These are phyloP conservation scores for Probosciger aterrimus DNA, from an alignment of 2,113 vertebrate genomes.

Conservation along the genomic window DNA sequence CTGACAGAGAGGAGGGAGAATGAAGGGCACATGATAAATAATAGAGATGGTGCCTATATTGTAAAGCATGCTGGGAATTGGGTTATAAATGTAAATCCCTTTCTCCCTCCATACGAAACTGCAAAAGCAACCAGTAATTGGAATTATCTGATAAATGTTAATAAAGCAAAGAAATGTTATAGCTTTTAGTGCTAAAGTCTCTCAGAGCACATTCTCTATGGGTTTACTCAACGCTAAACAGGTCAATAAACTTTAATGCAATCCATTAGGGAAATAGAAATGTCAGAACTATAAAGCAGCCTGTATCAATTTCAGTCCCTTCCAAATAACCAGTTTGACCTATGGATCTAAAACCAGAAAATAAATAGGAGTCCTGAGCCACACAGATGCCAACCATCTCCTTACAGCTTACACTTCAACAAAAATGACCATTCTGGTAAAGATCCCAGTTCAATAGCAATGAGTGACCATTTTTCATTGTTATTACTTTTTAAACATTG, in stretches of 20 bases:
- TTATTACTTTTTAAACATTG: neutral
- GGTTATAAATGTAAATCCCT: slow-evolving; percentile 16
- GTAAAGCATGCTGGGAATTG: slow-evolving; percentile 13
- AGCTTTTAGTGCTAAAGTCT: neutral
- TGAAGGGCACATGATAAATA: neutral
- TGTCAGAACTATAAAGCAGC: slow-evolving; percentile 34
- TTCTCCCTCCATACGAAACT: neutral
- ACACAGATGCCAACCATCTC: neutral
- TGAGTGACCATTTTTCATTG: neutral
- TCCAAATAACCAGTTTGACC: slow-evolving; percentile 29
- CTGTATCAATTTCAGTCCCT: slow-evolving; percentile 18
- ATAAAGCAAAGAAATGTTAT: neutral
- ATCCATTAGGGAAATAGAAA: slow-evolving; percentile 31
- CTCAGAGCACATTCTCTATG: neutral
- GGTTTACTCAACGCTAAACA: neutral
- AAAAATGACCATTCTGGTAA: neutral
- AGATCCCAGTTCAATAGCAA: neutral
- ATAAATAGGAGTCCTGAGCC: neutral
- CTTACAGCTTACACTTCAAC: neutral
- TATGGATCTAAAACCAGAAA: neutral
- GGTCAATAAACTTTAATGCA: slow-evolving; percentile 26
- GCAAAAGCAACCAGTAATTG: slow-evolving; percentile 39
- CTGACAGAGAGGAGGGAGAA: neutral
- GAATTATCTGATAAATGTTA: slow-evolving; percentile 28
- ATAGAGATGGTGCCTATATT: neutral